A percentile compares a stretch with the other conserved stretches of the same genome.
Conservation (phyloP, 2,888 invertebrate species). For the Hypomecis punctinalis region DNA sequence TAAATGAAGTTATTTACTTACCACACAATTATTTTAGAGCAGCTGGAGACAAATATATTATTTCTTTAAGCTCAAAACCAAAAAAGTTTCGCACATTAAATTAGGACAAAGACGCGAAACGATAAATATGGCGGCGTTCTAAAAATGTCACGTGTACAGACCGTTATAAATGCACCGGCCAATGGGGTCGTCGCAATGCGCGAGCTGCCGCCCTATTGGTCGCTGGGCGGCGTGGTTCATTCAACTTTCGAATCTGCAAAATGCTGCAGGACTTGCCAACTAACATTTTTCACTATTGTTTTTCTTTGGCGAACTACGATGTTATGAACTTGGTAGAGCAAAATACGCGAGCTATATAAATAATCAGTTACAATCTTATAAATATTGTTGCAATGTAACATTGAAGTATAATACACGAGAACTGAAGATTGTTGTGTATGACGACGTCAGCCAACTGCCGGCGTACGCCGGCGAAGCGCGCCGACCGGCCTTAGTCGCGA, state of each 20-base stretch:
- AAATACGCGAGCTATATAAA: too few relatives aligned
- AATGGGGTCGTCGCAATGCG: constrained; percentile 80
- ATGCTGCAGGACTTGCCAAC: constrained; percentile 59
- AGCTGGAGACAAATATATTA: too few relatives aligned
- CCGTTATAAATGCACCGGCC: constrained; percentile 57
- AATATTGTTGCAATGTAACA: too few relatives aligned
- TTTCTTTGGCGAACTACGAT: constrained; percentile 15
- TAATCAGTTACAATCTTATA: too few relatives aligned
- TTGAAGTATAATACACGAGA: too few relatives aligned
- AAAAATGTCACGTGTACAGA: constrained; percentile 50
- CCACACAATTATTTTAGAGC: too few relatives aligned
- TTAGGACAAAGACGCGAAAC: constrained; percentile 42
- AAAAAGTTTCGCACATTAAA: background rate
- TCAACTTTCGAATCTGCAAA: constrained; percentile 70
- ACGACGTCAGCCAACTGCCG: too few relatives aligned
- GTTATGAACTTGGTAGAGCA: background rate
- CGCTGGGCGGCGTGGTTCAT: constrained; percentile 61
- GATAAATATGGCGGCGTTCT: constrained; percentile 47
- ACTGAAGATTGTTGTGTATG: too few relatives aligned
- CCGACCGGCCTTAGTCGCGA: too few relatives aligned
- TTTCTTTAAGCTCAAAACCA: too few relatives aligned
- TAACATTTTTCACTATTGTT: constrained; percentile 46
- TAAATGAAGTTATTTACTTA: too few relatives aligned
- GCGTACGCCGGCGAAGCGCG: too few relatives aligned
- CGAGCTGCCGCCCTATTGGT: constrained; percentile 61